Evolutionary conservation across 2,888 invertebrate species (phyloP), one percentile per base, ranked within the genome.

Genomic region (Nomada fucata): DNA sequence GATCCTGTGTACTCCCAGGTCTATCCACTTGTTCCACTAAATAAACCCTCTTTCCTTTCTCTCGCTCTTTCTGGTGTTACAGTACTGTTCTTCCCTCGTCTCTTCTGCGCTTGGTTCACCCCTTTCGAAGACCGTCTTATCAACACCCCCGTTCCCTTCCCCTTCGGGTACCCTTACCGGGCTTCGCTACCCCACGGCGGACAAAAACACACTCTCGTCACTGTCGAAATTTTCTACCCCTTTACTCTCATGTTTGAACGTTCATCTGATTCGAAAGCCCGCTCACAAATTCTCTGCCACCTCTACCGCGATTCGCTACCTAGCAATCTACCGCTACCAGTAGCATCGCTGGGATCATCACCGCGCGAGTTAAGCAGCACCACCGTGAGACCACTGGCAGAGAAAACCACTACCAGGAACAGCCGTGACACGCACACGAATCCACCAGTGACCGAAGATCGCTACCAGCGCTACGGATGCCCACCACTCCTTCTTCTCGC

Each of bases 401-500:
- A 57, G 68, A 63, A 47, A 59, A 76, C 70, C 77, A 74, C 81
- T 69, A 79, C 57, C 71, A 72, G 57, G 18, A 67, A 74, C 63
- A 76, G 83, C 9, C 55, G 72, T 68, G 69, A 71, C 83, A 75
- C 83, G 76, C 75, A 80, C 79, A 84, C 76, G 70, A 61, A 68
- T 69, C 76, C 81, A 76, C 61, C 77, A 65, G 42, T 53, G 79
- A 63, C 36, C 57, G 69, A 82, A 70, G 52, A 72, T 80, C 75
- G 71, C 72, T 74, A 72, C 82, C 80, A 76, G 61, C 73, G 76
- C 76, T 29, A 59, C 76, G 44, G 71, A 76, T 69, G 73, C 50
- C 76, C 80, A 79, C 81, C 85, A 79, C 82, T 82, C 74, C 79
- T 72, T 63, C 76, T 79, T 82, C 81, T 67, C 83, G 87, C 82